A percentile compares a stretch with the other conserved stretches of the same genome.
Evolutionary conservation across 2,797 vertebrate species (phyloP).

Genomic region (Agapornis canus): DNA sequence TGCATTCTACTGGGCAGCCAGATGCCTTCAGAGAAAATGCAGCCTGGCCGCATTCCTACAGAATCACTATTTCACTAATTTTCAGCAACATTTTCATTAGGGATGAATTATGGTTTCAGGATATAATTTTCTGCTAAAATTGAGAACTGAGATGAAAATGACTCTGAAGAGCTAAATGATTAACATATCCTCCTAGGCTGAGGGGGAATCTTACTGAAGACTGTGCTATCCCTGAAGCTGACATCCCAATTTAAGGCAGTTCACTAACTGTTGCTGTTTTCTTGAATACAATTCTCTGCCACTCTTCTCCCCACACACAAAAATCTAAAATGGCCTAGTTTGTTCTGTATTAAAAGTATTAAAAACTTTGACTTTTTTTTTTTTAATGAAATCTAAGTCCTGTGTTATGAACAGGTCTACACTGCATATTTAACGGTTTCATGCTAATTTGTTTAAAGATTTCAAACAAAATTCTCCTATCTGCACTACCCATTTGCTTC

Average conservation of each 20-base stretch:
- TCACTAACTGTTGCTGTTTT: background rate
- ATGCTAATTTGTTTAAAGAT: background rate
- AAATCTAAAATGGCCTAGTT: background rate
- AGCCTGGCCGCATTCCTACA: background rate
- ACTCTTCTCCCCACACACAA: background rate
- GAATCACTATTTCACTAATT: slow-evolving; percentile 5
- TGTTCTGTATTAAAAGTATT: background rate
- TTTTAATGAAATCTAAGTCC: background rate
- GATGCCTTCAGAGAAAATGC: background rate
- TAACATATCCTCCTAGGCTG: background rate
- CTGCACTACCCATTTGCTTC: background rate
- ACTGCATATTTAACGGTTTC: background rate
- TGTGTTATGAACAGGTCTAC: background rate
- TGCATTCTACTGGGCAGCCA: background rate
- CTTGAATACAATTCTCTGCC: background rate
- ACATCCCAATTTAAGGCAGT: background rate
- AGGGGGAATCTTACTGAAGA: background rate
- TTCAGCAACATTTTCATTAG: slow-evolving; percentile 24
- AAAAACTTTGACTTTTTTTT: background rate
- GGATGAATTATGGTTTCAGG: background rate
- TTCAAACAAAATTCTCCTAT: background rate
- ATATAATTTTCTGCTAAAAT: slow-evolving; percentile 13
- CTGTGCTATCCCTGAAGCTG: background rate
- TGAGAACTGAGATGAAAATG: background rate
- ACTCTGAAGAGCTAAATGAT: background rate